Base-by-base conservation (phyloP, 2,888 invertebrate species). In the Stenodema calcarata region DNA sequence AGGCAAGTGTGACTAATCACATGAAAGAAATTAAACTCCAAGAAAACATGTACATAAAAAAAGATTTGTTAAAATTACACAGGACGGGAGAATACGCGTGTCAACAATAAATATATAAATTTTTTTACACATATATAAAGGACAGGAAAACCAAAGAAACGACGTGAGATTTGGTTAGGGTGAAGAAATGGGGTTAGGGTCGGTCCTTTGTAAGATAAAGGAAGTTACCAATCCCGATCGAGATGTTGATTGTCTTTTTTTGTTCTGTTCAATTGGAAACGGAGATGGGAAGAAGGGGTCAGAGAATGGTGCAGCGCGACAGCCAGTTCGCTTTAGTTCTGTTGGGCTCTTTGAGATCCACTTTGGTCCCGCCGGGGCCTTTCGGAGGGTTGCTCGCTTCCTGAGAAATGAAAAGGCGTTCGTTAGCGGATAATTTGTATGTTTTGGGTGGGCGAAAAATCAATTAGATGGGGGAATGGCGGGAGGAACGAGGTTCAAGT, bases 311-410 rank as follows among this genome's bases (percentile, higher is more conserved):
- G 94, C 97, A 97, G 92, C 96, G 94, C 85, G 96, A 95, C 91
- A 96, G 93, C 96, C 97, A 97, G 91, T 95, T 95, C 89, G 95
- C 94, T 88, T 96, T 94, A 93, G 96, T 96, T 92, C 91, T 94
- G 78, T 89, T 94, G 90, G 95, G 95, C 91, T 97, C 96, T 14
- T 0, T 16, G 23, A 62, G 62, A 90, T 93, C 93, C 89, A 95
- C 93, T 92, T 95, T 95, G 90, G 96, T 92, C 91, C 96, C 95
- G 91, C 95, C 95, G 89, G 96, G 95, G 88, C 95, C 95, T 91
- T 96, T 95, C 84, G 95, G 95, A 89, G 97, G 97, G 93, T 96
- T 97, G 91, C 95, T 97, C 90, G 96, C 96, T 93, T 97, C 97
- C 97, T 97, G 91, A 6, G 88, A 87, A 35, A 54, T 7, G 28